Base-by-base conservation (phyloP, 2,888 invertebrate genomes). In the Adelphocoris suturalis region DNA sequence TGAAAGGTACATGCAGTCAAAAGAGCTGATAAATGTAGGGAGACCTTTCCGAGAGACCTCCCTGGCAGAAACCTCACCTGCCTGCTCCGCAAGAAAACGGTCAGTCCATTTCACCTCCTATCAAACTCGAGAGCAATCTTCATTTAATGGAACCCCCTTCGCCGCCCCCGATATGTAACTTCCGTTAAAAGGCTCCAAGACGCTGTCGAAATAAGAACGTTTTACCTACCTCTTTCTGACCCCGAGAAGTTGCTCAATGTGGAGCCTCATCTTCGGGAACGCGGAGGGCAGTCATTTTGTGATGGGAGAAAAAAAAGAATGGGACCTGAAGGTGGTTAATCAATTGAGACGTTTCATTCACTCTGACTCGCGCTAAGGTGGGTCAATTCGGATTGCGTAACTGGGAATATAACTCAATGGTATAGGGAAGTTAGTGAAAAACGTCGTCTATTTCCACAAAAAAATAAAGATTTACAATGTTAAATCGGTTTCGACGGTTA, bases 331-430 rank as follows among this genome's bases (percentile, higher is more conserved):
- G 12, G 27, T 23, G 27, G 68, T 68, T 68, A 68, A 68, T 68
- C 68, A 68, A 68, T 68, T 68, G 68, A 68, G 68, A 68, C 68
- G 23, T 61, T 68, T 23, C 68, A 68, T 68, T 68, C 23, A 2
- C 23, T 68, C 68, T 52, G 52, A 52, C 52, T 52, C 68, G 68
- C n/a, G 13, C 23, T 68, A 11, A 23, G 23, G 23, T 68, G 23
- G 68, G 68, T 68, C 68, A 68, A 68, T 57, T 19, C 68, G 68
- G 68, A 23, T 27, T 68, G 27, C 19, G 68, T 68, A 68, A 68
- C 52, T n/a, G n/a, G 52, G 37, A 37, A 37, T 37, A n/a, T n/a
- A n/a, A n/a, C n/a, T n/a, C n/a, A 4, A 37, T 37, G 3, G 37
- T 37, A 37, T 37, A 7, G 37, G 37, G 37, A 4, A 7, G 37